A percentile compares a stretch with the other conserved stretches of the same genome.
Evolutionary conservation across 2,888 invertebrate species (phyloP).

Genomic region (Allacma fusca): DNA sequence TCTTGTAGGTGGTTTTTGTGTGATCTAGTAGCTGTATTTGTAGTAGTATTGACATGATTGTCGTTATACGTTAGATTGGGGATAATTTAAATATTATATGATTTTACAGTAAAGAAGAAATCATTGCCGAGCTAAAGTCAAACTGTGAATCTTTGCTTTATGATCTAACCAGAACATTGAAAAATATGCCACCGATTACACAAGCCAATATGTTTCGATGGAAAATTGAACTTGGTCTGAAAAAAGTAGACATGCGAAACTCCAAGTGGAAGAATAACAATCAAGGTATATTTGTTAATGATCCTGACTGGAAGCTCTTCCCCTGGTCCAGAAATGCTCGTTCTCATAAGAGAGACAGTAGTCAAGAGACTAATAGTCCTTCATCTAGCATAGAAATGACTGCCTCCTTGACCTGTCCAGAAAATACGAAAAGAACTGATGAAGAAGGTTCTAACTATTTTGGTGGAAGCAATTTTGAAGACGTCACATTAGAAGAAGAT

Average conservation of each 20-base stretch:
- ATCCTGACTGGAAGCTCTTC: slow-evolving; percentile 28
- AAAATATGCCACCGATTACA: neutral
- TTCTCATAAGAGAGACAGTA: neutral
- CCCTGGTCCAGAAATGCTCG: slow-evolving; percentile 22
- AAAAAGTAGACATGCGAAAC: neutral
- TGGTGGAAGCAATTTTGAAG: slow-evolving; percentile 13
- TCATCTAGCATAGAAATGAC: neutral
- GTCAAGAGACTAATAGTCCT: slow-evolving; percentile 1
- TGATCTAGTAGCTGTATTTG: neutral
- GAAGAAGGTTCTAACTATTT: neutral
- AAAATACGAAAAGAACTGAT: neutral
- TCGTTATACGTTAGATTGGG: too few relatives aligned
- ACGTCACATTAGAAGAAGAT: slow-evolving; percentile 27
- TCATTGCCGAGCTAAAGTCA: neutral
- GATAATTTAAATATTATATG: neutral
- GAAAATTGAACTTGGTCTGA: slow-evolving; percentile 28
- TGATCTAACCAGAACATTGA: slow-evolving; percentile 22
- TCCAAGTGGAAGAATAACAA: slow-evolving; percentile 1
- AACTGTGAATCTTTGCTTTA: neutral
- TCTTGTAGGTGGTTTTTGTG: neutral
- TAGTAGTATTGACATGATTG: too few relatives aligned
- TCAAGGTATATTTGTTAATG: slow-evolving; percentile 16
- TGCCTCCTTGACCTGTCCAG: neutral
- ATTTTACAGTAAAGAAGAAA: slow-evolving; percentile 7
- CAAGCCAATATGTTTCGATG: slow-evolving; percentile 20